phyloP scores from a whole-genome alignment of 2,888 invertebrate species.

The Tetranychus piercei region DNA sequence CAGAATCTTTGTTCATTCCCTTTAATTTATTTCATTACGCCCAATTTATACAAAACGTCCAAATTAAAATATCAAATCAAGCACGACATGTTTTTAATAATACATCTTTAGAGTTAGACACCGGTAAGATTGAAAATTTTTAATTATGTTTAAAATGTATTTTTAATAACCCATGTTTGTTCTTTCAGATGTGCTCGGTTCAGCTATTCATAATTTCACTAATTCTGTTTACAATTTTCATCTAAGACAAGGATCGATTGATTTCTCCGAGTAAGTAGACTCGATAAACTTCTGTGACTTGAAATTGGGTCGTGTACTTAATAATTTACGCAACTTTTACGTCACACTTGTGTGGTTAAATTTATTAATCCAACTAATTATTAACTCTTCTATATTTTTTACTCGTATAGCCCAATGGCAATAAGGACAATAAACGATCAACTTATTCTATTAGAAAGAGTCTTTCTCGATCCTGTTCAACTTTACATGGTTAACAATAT shows the following conservation, averaged over 20 bases:
- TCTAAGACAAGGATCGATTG: conserved; percentile 23
- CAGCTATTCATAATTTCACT: conserved; percentile 26
- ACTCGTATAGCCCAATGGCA: conserved; percentile 25
- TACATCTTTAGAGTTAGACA: conserved; percentile 6
- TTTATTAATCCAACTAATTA: background rate
- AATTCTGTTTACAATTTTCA: conserved; percentile 26
- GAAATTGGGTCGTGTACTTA: background rate
- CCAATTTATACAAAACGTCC: conserved; percentile 26
- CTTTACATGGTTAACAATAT: background rate
- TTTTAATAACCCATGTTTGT: background rate
- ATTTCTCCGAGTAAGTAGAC: conserved; percentile 24
- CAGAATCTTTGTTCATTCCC: conserved; percentile 34
- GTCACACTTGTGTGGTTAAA: background rate
- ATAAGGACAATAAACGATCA: conserved; percentile 28
- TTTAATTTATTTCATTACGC: conserved; percentile 33
- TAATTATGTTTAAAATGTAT: background rate
- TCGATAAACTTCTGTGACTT: too few species aligned
- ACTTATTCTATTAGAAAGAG: conserved; percentile 26
- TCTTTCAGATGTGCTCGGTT: conserved; percentile 21
- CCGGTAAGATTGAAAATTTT: too few species aligned
- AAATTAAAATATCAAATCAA: conserved; percentile 11
- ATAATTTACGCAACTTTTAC: background rate
- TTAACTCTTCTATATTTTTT: background rate
- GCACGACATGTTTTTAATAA: conserved; percentile 8
- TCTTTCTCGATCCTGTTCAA: conserved; percentile 25